Percentiles rank a stretch among this genome's conserved stretches.
Evolutionary conservation across 2,113 vertebrate genomes (phyloP).

Genomic region (Piprites chloris): DNA sequence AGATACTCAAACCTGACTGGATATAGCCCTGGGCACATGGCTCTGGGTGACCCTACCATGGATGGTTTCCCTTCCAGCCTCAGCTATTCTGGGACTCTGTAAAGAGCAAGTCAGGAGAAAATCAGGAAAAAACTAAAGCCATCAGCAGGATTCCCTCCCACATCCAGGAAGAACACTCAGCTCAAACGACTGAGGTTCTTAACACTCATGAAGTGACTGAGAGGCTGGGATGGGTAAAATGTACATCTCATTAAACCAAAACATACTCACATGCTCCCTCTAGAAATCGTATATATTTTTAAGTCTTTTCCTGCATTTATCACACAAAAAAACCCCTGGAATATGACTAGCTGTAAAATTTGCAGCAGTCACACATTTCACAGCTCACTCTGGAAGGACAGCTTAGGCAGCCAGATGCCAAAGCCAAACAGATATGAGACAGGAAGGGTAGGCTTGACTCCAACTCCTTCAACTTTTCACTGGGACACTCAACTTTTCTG

Average conservation of each 20-base stretch:
- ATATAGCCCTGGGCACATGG: neutral
- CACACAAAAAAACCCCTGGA: neutral
- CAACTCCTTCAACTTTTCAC: neutral
- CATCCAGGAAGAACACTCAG: neutral
- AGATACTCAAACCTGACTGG: neutral
- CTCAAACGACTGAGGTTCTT: neutral
- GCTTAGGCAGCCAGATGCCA: neutral
- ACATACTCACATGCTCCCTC: neutral
- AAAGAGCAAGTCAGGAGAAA: neutral
- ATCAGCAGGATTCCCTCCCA: neutral
- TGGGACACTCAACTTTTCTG: neutral
- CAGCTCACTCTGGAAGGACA: neutral
- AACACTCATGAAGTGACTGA: neutral
- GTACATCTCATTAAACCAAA: neutral
- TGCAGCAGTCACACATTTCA: neutral
- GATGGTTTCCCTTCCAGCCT: neutral
- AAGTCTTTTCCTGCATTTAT: neutral
- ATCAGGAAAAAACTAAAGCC: neutral
- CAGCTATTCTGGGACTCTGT: neutral
- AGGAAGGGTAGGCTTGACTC: neutral
- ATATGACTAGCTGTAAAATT: neutral
- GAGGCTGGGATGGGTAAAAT: neutral
- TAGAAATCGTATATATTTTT: neutral
- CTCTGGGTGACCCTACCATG: neutral
- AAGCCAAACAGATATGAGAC: neutral